A percentile compares a stretch with the other conserved stretches of the same genome.
Conservation (phyloP, 1,140 invertebrate species). For the Stegodyphus dumicola region DNA sequence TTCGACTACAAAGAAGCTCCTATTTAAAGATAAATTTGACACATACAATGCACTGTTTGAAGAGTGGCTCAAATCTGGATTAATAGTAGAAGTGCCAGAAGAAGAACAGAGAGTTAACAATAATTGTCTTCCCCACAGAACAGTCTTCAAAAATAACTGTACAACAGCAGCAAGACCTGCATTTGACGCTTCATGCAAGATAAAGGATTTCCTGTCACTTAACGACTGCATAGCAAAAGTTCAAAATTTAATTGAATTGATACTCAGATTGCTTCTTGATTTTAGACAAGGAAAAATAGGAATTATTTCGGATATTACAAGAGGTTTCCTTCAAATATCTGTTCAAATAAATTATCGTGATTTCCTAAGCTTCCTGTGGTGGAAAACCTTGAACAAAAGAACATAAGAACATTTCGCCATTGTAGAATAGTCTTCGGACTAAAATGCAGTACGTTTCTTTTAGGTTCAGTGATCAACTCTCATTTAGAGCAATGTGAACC, state of each 20-base stretch:
- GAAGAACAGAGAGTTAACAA: background rate
- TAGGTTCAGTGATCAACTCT: slow-evolving; percentile 11
- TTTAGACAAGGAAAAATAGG: slow-evolving; percentile 67
- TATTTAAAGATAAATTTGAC: background rate
- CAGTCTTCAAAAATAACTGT: slow-evolving; percentile 61
- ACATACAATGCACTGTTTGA: background rate
- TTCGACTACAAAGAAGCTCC: background rate
- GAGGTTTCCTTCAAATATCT: slow-evolving; percentile 68
- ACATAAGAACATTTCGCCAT: slow-evolving; percentile 13
- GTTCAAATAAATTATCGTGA: slow-evolving; percentile 34
- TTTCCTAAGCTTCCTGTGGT: slow-evolving; percentile 16
- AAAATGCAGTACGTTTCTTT: background rate
- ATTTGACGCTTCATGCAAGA: slow-evolving; percentile 63
- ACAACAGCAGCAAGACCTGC: slow-evolving; percentile 62
- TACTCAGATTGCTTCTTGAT: slow-evolving; percentile 66
- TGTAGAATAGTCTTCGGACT: slow-evolving; percentile 4
- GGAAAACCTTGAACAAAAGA: background rate
- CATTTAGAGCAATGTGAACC: background rate
- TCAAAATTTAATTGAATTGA: slow-evolving; percentile 66
- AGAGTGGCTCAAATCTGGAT: background rate
- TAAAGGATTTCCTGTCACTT: slow-evolving; percentile 47
- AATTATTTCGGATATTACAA: slow-evolving; percentile 68
- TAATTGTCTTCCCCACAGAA: slow-evolving; percentile 63
- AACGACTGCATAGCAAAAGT: slow-evolving; percentile 56
- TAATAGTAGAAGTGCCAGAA: slow-evolving; percentile 26